These are phyloP conservation scores for Salpingus planirostris DNA, from an alignment of 2,888 invertebrate species.

Conservation along the genomic window DNA sequence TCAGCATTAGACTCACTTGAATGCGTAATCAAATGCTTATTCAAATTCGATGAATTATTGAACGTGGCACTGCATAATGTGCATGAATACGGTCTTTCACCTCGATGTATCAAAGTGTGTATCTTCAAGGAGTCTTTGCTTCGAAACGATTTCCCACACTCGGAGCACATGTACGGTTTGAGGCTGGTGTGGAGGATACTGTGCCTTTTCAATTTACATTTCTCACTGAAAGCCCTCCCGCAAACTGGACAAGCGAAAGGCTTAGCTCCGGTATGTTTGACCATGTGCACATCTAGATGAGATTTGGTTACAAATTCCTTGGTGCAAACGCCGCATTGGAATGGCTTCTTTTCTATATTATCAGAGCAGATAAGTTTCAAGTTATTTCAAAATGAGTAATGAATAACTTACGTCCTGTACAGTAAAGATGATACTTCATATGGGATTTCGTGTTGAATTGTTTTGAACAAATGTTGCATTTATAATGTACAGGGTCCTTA, in stretches of 20 bases:
- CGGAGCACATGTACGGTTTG: slow-evolving; percentile 47
- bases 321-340: slow-evolving; percentile 44
- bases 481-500: slow-evolving; percentile 47
- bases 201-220: slow-evolving; percentile 63
- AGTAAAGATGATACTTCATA: slow-evolving; percentile 56
- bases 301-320: slow-evolving; percentile 61
- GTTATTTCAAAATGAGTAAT: slow-evolving; percentile 3
- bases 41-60: slow-evolving; percentile 57
- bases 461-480: slow-evolving; percentile 60
- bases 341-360: slow-evolving; percentile 41
- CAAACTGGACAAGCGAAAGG: slow-evolving; percentile 56
- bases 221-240: slow-evolving; percentile 58
- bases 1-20: slow-evolving; percentile 35
- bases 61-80: slow-evolving; percentile 50
- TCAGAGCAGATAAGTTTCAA: slow-evolving; percentile 32
- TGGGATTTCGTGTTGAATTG: slow-evolving; percentile 59
- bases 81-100: slow-evolving; percentile 54
- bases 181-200: slow-evolving; percentile 51
- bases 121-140: slow-evolving; percentile 50
- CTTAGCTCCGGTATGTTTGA: slow-evolving; percentile 55
- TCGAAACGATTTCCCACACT: slow-evolving; percentile 55
- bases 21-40: slow-evolving; percentile 57
- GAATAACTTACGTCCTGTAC: slow-evolving; percentile 44
- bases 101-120: slow-evolving; percentile 54
- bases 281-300: slow-evolving; percentile 64